Conservation (phyloP, 2,888 invertebrate species). For the Lasioglossum zephyrum region DNA sequence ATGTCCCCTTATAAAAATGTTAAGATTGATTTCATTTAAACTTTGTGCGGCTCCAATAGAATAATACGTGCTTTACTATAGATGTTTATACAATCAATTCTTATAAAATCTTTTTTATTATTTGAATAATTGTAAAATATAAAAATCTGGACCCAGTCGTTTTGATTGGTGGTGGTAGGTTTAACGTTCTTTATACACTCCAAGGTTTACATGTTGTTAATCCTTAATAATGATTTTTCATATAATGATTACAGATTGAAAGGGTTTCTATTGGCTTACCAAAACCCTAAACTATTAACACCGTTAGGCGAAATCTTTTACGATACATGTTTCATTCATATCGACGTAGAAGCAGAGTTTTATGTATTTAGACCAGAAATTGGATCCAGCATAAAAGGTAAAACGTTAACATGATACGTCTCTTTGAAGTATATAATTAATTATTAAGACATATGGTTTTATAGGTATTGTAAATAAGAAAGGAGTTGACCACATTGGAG, state of each 20-base stretch:
- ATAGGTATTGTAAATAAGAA: conserved; percentile 88
- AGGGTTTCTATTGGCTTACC: conserved; percentile 89
- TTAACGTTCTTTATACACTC: neutral
- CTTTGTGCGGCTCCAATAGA: no score
- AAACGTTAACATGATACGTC: conserved; percentile 1
- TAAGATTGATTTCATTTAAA: no score
- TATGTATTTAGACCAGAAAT: conserved; percentile 88
- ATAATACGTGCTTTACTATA: no score
- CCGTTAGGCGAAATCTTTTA: conserved; percentile 87
- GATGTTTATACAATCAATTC: no score
- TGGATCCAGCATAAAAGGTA: conserved; percentile 87
- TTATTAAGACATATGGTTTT: conserved; percentile 6
- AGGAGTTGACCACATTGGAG: conserved; percentile 88
- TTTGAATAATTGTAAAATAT: no score
- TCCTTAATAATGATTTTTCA: neutral
- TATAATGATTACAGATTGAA: conserved; percentile 85
- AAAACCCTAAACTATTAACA: conserved; percentile 87
- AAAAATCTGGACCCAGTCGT: no score
- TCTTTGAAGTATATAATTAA: neutral
- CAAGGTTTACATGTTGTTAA: conserved; percentile 22
- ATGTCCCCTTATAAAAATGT: no score
- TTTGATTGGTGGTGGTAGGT: no score
- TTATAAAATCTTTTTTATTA: no score
- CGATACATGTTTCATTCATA: conserved; percentile 88
- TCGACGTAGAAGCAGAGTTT: conserved; percentile 89